Conservation (phyloP, 2,888 invertebrate genomes). For the Aleiodes testaceus region DNA sequence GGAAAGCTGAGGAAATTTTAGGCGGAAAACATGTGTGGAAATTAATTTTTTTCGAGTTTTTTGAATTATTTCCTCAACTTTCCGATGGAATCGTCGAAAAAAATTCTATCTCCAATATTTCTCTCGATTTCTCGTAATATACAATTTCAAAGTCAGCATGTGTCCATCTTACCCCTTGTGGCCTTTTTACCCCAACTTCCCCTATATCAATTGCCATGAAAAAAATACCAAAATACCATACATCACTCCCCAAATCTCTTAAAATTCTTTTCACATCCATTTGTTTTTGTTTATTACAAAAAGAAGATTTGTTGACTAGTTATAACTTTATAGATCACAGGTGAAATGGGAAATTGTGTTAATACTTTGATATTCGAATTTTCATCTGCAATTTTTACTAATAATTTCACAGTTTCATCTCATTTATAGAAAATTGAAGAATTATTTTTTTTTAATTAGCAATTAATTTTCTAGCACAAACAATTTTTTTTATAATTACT, state of each 20-base stretch:
- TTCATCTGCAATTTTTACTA: constrained; percentile 45
- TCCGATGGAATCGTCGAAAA: too few relatives aligned
- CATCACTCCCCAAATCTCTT: constrained; percentile 44
- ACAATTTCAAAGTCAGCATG: too few relatives aligned
- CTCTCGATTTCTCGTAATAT: too few relatives aligned
- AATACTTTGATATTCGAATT: constrained; percentile 24
- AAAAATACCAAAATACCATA: constrained; percentile 34
- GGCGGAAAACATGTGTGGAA: too few relatives aligned
- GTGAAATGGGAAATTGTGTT: constrained; percentile 50
- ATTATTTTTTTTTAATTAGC: constrained; percentile 9
- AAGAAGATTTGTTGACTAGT: constrained; percentile 58
- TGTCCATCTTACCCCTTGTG: too few relatives aligned
- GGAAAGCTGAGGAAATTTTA: too few relatives aligned
- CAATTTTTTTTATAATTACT: constrained; percentile 16
- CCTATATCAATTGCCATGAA: constrained; percentile 20
- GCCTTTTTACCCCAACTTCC: too few relatives aligned
- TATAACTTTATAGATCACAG: constrained; percentile 63
- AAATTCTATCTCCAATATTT: too few relatives aligned
- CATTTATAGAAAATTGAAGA: constrained; percentile 6
- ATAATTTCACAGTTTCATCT: constrained; percentile 34
- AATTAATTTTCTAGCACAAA: too few relatives aligned
- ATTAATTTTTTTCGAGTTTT: too few relatives aligned
- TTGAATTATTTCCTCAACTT: too few relatives aligned
- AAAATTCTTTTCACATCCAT: constrained; percentile 29
- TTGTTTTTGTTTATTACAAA: too few relatives aligned